These are phyloP conservation scores for Pogonomyrmex barbatus DNA, from an alignment of 1,140 invertebrate species.

Conservation along the genomic window DNA sequence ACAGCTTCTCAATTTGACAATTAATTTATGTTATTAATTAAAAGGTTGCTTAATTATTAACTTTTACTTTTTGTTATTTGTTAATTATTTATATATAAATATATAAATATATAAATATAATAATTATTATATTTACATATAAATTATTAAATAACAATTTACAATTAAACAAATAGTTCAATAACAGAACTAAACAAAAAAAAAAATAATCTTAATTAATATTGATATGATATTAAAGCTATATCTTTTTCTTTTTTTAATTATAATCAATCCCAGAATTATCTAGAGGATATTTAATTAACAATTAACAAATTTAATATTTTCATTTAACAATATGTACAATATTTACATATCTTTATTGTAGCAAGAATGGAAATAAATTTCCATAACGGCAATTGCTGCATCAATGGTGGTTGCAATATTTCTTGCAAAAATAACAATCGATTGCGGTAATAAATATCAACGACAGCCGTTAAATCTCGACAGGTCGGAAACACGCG, in stretches of 20 bases:
- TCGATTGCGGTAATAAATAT: neutral
- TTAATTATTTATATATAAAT: neutral
- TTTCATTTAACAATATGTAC: neutral
- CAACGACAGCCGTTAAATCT: constrained; percentile 14
- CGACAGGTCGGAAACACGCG: constrained; percentile 9
- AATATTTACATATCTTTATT: neutral
- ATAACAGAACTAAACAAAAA: neutral
- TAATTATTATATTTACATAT: neutral
- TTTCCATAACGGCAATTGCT: neutral
- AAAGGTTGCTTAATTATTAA: neutral
- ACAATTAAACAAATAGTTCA: neutral
- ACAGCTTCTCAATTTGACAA: neutral
- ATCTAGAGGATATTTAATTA: neutral
- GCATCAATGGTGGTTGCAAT: neutral
- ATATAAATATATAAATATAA: neutral
- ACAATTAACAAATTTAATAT: neutral
- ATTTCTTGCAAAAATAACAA: neutral
- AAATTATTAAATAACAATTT: neutral
- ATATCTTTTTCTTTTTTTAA: neutral
- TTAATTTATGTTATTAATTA: neutral
- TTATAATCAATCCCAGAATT: neutral
- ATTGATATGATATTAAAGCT: neutral
- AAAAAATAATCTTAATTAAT: constrained; percentile 1
- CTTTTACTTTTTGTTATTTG: neutral
- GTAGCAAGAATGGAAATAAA: neutral